A percentile compares a stretch with the other conserved stretches of the same genome.
phyloP scores from a whole-genome alignment of 2,888 invertebrate species.

The Dasysyrphus albostriatus region DNA sequence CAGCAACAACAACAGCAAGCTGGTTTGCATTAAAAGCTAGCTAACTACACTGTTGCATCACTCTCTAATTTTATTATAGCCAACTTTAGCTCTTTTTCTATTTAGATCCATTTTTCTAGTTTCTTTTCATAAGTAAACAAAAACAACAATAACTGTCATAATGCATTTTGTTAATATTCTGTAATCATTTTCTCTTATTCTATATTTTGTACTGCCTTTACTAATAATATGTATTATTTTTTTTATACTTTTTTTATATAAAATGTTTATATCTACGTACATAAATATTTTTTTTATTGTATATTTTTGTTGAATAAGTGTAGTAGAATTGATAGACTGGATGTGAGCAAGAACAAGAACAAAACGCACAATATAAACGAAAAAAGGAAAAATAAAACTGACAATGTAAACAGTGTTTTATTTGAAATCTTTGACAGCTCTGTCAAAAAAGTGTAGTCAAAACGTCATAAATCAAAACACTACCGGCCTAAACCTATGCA shows the following conservation, averaged over 20 bases:
- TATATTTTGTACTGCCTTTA: conserved; percentile 37
- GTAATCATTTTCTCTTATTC: conserved; percentile 71
- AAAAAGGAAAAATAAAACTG: not conserved
- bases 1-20: conserved; percentile 55
- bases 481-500: too few species aligned
- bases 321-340: conserved; percentile 69
- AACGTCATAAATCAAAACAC: too few species aligned
- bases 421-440: not conserved
- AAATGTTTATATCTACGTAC: conserved; percentile 40
- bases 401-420: not conserved
- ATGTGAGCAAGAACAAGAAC: conserved; percentile 70
- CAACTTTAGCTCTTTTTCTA: conserved; percentile 36
- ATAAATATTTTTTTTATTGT: conserved; percentile 11
- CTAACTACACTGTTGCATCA: conserved; percentile 28
- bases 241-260: conserved; percentile 68
- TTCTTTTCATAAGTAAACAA: conserved; percentile 21
- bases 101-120: conserved; percentile 46
- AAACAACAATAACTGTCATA: conserved; percentile 31
- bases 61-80: conserved; percentile 23
- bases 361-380: conserved; percentile 65
- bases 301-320: conserved; percentile 37
- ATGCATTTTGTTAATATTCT: conserved; percentile 52
- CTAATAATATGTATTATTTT: conserved; percentile 40
- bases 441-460: too few species aligned
- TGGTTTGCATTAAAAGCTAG: conserved; percentile 64